Evolutionary conservation across 2,797 vertebrate species (phyloP).

Genomic region (Heteromormyrus szaboi): DNA sequence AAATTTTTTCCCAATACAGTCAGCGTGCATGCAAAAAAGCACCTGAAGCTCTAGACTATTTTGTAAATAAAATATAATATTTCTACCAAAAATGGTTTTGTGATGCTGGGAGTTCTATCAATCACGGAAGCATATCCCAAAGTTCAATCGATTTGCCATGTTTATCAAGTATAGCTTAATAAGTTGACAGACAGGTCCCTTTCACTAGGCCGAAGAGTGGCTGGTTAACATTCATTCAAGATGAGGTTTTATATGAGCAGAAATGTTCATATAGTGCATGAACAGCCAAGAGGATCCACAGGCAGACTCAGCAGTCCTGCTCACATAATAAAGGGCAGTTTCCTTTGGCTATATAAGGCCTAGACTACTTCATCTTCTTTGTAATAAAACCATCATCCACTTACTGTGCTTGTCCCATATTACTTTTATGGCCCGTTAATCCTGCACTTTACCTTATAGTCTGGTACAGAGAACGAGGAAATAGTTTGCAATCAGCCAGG

Average conservation of each 20-base stretch:
- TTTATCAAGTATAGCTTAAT: not conserved
- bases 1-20: not conserved
- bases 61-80: not conserved
- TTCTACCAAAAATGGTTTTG: not conserved
- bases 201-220: not conserved
- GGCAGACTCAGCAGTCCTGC: not conserved
- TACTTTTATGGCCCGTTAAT: not conserved
- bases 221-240: not conserved
- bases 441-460: not conserved
- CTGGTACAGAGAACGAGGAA: not conserved
- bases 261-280: not conserved
- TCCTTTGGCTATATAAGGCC: not conserved
- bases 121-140: not conserved
- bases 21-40: not conserved
- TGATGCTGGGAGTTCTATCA: not conserved
- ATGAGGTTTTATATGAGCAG: not conserved
- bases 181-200: not conserved
- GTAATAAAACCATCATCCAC: conserved; percentile 4
- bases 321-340: not conserved
- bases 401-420: not conserved
- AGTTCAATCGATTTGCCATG: not conserved
- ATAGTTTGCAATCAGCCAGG: not conserved
- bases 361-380: conserved; percentile 1
- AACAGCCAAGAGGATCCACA: not conserved
- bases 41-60: not conserved